Base-by-base conservation (phyloP, 2,797 vertebrate genomes). In the Spatula clypeata region DNA sequence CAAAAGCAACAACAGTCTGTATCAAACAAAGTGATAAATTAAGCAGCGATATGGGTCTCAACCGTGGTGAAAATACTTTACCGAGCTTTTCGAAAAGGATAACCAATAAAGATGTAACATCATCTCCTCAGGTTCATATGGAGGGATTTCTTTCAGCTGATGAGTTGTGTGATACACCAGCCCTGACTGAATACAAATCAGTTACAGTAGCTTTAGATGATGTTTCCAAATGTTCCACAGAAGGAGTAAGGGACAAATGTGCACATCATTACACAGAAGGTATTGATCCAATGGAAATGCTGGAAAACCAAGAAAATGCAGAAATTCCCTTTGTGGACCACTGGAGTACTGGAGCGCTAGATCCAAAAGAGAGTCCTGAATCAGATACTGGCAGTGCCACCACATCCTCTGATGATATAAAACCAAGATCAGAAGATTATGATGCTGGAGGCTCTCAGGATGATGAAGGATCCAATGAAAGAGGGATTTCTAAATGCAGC, bases 401-500 rank as follows among this genome's bases (percentile, higher is more conserved):
- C 71, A 99, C 99, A 4, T 99, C 99, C 57, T 99, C 99, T 1
- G 99, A 99, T 47, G 99, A 99, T 95, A 99, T 99, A 96, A 99
- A 99, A 97, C 99, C 99, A 47, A 98, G 99, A 85, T 99, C 99
- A 1, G 99, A 99, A 98, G 99, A 99, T 97, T 99, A 99, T 70
- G 99, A 99, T 64, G 99, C 99, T 0, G 99, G 99, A 45, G 99
- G 99, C 16, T 99, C 99, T 40, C 99, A 99, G 79, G 99, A 99
- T 13, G 99, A 99, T 15, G 99, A 99, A 95, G 99, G 99, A 91
- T 99, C 99, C 83, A 99, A 99, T 20, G 99, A 99, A 83, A 97
- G 99, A 38, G 99, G 99, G 0, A 97, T 99, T 85, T 99, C 99
- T 91, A 99, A 99, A 95, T 99, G 99, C 27, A 99, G 99, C 93